Evolutionary conservation across 2,797 vertebrate species (phyloP).

Genomic region (Karalla daura): DNA sequence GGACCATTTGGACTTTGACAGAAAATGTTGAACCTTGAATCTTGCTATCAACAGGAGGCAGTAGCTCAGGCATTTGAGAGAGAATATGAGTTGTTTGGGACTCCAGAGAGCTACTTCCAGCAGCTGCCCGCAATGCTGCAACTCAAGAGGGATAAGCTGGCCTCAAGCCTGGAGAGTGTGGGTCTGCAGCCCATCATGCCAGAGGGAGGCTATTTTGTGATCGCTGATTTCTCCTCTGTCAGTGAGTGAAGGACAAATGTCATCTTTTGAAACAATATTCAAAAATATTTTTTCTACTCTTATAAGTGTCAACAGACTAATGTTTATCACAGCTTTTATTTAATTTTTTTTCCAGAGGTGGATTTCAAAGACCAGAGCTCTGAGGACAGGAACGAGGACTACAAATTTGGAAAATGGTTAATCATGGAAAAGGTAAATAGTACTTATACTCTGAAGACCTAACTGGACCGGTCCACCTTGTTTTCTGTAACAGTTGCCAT

Average conservation of each 20-base stretch:
- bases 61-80: conserved; percentile 88
- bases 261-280: not conserved
- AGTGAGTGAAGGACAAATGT: conserved; percentile 82
- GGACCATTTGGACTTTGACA: too few species aligned
- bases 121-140: conserved; percentile 84
- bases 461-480: too few species aligned
- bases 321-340: too few species aligned
- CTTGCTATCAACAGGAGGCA: conserved; percentile 83
- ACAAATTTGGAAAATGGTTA: conserved; percentile 92
- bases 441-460: too few species aligned
- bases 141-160: conserved; percentile 84
- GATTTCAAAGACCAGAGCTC: conserved; percentile 78
- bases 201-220: conserved; percentile 93
- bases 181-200: conserved; percentile 90
- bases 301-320: too few species aligned
- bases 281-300: not conserved
- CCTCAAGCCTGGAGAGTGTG: conserved; percentile 81
- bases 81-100: conserved; percentile 84
- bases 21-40: too few species aligned
- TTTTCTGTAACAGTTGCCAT: too few species aligned
- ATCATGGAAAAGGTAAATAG: conserved; percentile 92
- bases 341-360: conserved; percentile 77
- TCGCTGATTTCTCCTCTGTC: conserved; percentile 89
- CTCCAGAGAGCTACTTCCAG: conserved; percentile 91
- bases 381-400: conserved; percentile 82